Evolutionary conservation across 2,888 invertebrate genomes (phyloP).

Genomic region (Branchellion lobata): DNA sequence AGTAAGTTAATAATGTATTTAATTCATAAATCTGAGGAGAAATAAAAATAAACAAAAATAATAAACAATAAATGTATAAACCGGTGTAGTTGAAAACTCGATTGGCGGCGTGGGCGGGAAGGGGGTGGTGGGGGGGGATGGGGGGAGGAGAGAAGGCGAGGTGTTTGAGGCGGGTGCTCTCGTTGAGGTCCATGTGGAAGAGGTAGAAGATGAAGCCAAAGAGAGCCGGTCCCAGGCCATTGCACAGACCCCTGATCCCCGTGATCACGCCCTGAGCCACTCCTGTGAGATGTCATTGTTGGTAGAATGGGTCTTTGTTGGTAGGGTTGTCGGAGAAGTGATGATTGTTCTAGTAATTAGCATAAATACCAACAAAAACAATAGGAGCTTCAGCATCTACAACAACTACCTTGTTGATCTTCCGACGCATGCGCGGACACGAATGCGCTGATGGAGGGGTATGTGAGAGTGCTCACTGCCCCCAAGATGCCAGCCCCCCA

Average conservation of each 20-base stretch:
- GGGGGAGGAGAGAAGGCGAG: background rate
- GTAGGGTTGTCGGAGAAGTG: too few relatives aligned
- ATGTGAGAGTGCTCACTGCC: constrained; percentile 91
- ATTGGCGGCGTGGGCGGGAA: background rate
- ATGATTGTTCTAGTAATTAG: background rate
- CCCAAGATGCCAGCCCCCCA: constrained; percentile 97
- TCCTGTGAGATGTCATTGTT: constrained; percentile 53
- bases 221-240: constrained; percentile 96
- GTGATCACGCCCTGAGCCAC: constrained; percentile 90
- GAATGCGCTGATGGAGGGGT: constrained; percentile 97
- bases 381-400: background rate
- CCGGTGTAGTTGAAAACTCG: background rate
- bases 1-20: background rate
- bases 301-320: too few relatives aligned
- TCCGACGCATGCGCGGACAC: constrained; percentile 94
- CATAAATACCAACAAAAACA: background rate
- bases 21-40: background rate
- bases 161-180: constrained; percentile 56
- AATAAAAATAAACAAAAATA: background rate
- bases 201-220: constrained; percentile 97
- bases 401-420: constrained; percentile 82
- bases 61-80: background rate
- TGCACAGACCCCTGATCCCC: constrained; percentile 94
- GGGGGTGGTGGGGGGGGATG: constrained; percentile 6
- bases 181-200: constrained; percentile 94